Evolutionary conservation across 92 coral and sea anemone species (phyloP).

Genomic region (Palythoa grandiflora): DNA sequence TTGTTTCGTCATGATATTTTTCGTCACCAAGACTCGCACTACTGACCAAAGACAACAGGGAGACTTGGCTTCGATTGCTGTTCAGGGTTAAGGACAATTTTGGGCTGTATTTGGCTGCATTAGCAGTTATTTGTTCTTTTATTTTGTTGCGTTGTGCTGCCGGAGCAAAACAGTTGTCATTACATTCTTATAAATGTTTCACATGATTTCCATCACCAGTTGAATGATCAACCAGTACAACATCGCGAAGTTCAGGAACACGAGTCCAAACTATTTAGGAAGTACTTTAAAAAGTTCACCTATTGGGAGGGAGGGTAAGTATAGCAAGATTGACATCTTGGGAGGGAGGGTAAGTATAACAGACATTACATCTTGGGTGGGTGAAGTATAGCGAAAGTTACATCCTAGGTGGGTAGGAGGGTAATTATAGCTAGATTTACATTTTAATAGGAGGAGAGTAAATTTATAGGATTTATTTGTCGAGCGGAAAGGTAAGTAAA

Average conservation of each 20-base stretch:
- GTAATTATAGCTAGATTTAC: neutral
- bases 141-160: neutral
- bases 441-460: too few relatives aligned
- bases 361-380: conserved; percentile 18
- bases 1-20: too few relatives aligned
- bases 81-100: too few relatives aligned
- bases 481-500: too few relatives aligned
- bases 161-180: neutral
- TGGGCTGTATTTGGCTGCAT: too few relatives aligned
- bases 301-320: conserved; percentile 90
- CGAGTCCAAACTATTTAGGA: conserved; percentile 75
- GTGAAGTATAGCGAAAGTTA: conserved; percentile 54
- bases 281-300: conserved; percentile 69
- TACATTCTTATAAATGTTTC: neutral
- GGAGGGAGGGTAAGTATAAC: neutral
- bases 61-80: too few relatives aligned
- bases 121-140: neutral
- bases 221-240: conserved; percentile 84
- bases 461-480: too few relatives aligned
- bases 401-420: neutral
- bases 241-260: conserved; percentile 88
- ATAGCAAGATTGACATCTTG: neutral
- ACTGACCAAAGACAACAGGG: too few relatives aligned
- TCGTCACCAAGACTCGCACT: too few relatives aligned
- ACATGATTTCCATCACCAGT: conserved; percentile 44